Percentiles rank a stretch among this genome's conserved stretches.
These are phyloP conservation scores for Agonopterix arenella DNA, from an alignment of 2,888 invertebrate genomes.

Conservation along the genomic window DNA sequence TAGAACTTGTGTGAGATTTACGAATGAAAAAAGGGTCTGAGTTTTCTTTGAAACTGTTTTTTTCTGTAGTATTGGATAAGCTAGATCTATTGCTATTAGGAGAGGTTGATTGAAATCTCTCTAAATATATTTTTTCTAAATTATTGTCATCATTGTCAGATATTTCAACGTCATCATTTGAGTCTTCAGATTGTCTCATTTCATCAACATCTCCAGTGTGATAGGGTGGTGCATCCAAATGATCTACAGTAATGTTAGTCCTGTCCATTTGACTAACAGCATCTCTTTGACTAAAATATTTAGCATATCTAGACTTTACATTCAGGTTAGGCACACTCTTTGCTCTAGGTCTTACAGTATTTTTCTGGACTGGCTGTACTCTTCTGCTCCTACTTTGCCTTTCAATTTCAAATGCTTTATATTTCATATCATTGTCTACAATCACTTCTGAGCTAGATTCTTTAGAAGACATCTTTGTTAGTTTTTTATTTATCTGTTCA, in stretches of 20 bases:
- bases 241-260: constrained; percentile 26
- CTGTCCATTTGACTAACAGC: constrained; percentile 45
- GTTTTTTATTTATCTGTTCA: constrained; percentile 83
- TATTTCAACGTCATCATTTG: constrained; percentile 20
- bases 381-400: constrained; percentile 49
- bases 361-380: constrained; percentile 24
- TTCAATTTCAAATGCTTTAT: constrained; percentile 62
- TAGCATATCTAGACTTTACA: constrained; percentile 66
- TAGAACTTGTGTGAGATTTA: constrained; percentile 31
- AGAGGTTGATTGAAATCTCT: constrained; percentile 49
- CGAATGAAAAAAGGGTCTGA: constrained; percentile 43
- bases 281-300: constrained; percentile 69
- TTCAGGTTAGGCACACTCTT: constrained; percentile 72
- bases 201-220: constrained; percentile 18
- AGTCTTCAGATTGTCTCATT: constrained; percentile 19
- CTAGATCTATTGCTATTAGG: constrained; percentile 35
- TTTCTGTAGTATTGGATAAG: constrained; percentile 23
- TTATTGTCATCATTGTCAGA: constrained; percentile 45
- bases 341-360: constrained; percentile 43
- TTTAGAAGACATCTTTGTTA: constrained; percentile 48
- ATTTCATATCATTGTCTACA: constrained; percentile 45
- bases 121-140: constrained; percentile 58
- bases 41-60: constrained; percentile 19
- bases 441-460: constrained; percentile 41
- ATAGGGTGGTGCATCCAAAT: constrained; percentile 16